Base-by-base conservation (phyloP, 53 echinoderm and acorn worm genomes). In the Echinarachnius parma region DNA sequence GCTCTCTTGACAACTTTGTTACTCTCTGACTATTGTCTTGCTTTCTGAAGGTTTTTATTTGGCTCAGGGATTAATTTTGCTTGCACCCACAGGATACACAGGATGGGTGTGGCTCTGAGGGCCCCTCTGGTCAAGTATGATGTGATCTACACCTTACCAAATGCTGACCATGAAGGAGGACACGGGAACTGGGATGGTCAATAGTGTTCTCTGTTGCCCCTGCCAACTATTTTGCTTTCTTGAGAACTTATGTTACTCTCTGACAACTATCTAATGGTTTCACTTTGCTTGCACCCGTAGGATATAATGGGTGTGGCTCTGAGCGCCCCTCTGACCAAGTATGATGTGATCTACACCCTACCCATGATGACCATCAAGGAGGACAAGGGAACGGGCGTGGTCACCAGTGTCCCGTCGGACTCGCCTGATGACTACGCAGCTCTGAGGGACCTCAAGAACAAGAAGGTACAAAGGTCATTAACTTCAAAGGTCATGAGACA, bases 321-420 rank as follows among this genome's bases (percentile, higher is more conserved):
- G 71, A 88, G 71, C 47, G 98, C 98, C 27, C 98, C 98, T 29
- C 56, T 98, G 63, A 88, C 98, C 19, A 80, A 80, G 19, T 98
- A 80, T 60, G 75, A 91, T 60, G 77, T 76, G 13, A 98, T 98
- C 66, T 91, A 91, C 75, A 98, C 98, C 55, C 67, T 98, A 15
- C 98, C 98, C 14, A 98, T 98, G 98, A 77, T 98, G 88, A 98
- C 91, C 66, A 92, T 98, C 74, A 98, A 98, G 68, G 98, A 91
- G 45, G 79, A 75, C 22, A 98, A 98, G 80, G 96, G 98, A 44
- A 83, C 91, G 4, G 98, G 91, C 13, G 53, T 98, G 23, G 98
- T 91, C 34, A 98, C 98, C 78, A 98, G 98, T 39, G 98, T 98
- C 31, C 98, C 98, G 2, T 98, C 98, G 0, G 98, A 98, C 64